Evolutionary conservation across 1,140 invertebrate genomes (phyloP).

Genomic region (Asbolus verrucosus): DNA sequence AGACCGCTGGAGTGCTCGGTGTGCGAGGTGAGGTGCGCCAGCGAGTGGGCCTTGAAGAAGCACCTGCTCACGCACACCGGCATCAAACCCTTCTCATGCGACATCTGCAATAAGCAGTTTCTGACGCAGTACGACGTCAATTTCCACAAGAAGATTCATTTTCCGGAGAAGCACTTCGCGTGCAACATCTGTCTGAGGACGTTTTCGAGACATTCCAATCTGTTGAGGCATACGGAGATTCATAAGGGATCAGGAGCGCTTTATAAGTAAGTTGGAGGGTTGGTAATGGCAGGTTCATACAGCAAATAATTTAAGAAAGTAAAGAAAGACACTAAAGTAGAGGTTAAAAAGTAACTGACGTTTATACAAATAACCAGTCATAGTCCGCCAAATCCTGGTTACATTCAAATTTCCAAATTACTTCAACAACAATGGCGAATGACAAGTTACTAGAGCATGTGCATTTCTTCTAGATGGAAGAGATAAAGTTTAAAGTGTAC

Average conservation of each 20-base stretch:
- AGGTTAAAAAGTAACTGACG: too few relatives aligned
- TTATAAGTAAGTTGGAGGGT: conserved; percentile 49
- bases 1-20: conserved; percentile 31
- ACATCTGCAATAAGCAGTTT: conserved; percentile 40
- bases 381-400: too few relatives aligned
- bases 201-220: conserved; percentile 61
- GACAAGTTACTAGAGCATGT: too few relatives aligned
- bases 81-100: conserved; percentile 21
- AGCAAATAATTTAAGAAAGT: too few relatives aligned
- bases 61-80: conserved; percentile 28
- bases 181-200: conserved; percentile 59
- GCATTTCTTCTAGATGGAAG: too few relatives aligned
- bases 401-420: too few relatives aligned
- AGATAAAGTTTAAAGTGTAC: too few relatives aligned
- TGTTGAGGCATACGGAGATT: conserved; percentile 60
- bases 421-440: too few relatives aligned
- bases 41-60: conserved; percentile 25
- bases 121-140: conserved; percentile 35
- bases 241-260: conserved; percentile 58
- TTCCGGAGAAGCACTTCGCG: conserved; percentile 46
- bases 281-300: conserved; percentile 8
- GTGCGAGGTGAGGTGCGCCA: conserved; percentile 7
- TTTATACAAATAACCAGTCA: too few relatives aligned
- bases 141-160: conserved; percentile 34
- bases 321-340: too few relatives aligned